Base-by-base conservation (phyloP, 2,113 vertebrate genomes). In the Apteryx owenii region DNA sequence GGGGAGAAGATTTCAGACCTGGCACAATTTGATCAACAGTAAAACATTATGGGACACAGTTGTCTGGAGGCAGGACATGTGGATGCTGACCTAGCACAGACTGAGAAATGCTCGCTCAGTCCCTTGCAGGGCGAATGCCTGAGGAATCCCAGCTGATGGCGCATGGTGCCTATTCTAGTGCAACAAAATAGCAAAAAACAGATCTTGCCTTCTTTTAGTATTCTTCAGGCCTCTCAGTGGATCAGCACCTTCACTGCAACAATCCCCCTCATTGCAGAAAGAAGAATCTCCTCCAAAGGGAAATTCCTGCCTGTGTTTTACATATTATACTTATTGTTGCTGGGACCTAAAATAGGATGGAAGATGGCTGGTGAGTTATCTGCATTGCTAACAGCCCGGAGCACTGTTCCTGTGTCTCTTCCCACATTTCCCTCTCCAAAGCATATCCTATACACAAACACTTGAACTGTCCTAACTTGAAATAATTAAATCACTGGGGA, bases 61-160 rank as follows among this genome's bases (percentile, higher is more conserved):
- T 33, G 50, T 31, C 82, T 75, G 89, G 68, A 95, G 89, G 56
- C 2, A 85, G 88, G 78, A 92, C 66, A 62, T 3, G 0, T 29
- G 31, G 12, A 18, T 0, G 54, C 90, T 88, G 95, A 88, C 40
- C 6, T 65, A 88, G 71, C 10, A 0, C 42, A 31, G 85, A 50
- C 70, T 66, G 86, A 61, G 86, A 81, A 95, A 88, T 26, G 61
- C 75, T 88, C 84, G 28, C 86, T 56, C 73, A 79, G 85, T n/a
- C 64, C 2, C 48, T 51, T 11, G 8, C 64, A 61, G 77, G 81
- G 54, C 0, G 0, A 64, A 75, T 58, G 72, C 81, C 70, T n/a
- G 70, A 75, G 85, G 17, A 54, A 58, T 44, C 86, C 65, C 75
- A 62, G 84, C 1, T 9, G 66, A 80, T 1, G 48, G 10, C 10